These are phyloP conservation scores for Antrozous pallidus DNA, from an alignment of 2,797 vertebrate species.

Conservation along the genomic window DNA sequence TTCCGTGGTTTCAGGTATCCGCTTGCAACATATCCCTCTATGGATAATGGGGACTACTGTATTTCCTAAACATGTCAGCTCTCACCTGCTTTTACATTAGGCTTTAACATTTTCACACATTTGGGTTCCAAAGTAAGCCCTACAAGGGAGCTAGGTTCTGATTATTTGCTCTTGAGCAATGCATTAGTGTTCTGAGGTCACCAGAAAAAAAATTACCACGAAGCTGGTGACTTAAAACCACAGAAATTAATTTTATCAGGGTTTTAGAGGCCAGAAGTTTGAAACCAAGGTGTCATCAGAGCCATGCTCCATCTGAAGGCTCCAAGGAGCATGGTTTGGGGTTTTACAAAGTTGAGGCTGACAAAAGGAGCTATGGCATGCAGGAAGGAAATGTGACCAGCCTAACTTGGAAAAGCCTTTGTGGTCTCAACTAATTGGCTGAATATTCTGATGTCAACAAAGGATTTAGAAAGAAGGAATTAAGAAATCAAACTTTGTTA, in stretches of 20 bases:
- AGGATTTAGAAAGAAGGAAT: not conserved
- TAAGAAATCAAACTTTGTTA: not conserved
- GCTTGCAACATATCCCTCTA: not conserved
- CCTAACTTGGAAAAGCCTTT: not conserved
- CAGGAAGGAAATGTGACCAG: not conserved
- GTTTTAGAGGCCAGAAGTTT: not conserved
- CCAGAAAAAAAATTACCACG: not conserved
- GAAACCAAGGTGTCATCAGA: not conserved
- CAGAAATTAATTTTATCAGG: not conserved
- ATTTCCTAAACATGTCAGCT: not conserved
- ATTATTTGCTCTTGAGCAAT: not conserved
- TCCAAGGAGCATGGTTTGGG: not conserved
- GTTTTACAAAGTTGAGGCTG: not conserved
- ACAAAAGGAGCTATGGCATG: not conserved
- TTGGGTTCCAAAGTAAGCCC: no score
- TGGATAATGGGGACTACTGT: not conserved
- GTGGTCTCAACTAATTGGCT: not conserved
- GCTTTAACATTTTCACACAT: no score
- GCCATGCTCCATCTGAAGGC: fast-evolving
- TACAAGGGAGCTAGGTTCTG: not conserved
- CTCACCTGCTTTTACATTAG: not conserved
- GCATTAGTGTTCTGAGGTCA: not conserved
- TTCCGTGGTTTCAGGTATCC: not conserved
- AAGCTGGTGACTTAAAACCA: no score
- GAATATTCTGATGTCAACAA: not conserved